Evolutionary conservation across 2,797 vertebrate species (phyloP), one percentile per base, ranked within the genome.

Genomic region (Rhabdomys pumilio): DNA sequence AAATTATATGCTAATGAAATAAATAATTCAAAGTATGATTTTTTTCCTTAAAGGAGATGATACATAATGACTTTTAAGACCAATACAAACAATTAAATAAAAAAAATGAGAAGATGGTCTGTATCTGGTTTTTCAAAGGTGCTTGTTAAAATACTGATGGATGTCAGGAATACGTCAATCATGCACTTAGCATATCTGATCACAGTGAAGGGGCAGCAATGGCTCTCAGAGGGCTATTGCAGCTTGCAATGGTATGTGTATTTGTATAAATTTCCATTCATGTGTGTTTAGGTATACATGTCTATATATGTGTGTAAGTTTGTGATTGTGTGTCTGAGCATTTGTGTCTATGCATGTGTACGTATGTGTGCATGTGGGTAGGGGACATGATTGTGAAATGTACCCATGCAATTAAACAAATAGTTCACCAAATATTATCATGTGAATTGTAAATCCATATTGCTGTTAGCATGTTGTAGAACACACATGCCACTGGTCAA

Each of bases 1-100:
- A 83, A 96, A 73, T 55, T 77, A 26, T 0, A 84, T 17, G 4
- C 13, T 93, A 80, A 77, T 73, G n/a, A 95, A 93, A 92, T 73
- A 80, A 65, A 29, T 95, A 9, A 26, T 19, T 65, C 38, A 65
- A 93, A 95, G 47, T 73, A 1, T 44, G 11, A 26, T 34, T 53
- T 88, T 53, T 63, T 77, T 81, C 22, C 67, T 41, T 59, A 41
- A 77, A 72, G 4, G 73, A 73, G 44, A 50, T 84, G 13, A 89
- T 81, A 80, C 1, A 0, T 47, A 75, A 41, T 63, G 55, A 87
- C 73, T 96, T 84, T 50, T 61, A 90, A 29, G 90, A 15, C 2
- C 4, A 90, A 34, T 72, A 5, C 65, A 29, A 6, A 61, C 20
- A n/a, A 86, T 22, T 44, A 93, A 72, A 41, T 72, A 57, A 38